These are phyloP conservation scores for Zaprionus obscuricornis DNA, from an alignment of 2,888 invertebrate species.

Conservation along the genomic window DNA sequence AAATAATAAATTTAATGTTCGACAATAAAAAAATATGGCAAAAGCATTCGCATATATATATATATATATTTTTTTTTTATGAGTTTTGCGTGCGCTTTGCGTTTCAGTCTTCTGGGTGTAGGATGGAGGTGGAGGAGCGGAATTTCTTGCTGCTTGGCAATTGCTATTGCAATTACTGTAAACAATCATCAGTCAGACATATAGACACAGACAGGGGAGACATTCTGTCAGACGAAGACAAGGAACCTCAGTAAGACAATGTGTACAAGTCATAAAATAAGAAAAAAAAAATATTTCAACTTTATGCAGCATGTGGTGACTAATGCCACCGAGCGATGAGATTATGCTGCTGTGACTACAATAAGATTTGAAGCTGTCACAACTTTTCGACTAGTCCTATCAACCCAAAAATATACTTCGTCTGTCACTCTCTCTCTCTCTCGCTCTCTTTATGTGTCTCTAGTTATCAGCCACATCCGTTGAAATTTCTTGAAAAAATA, in stretches of 20 bases:
- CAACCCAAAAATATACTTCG: too few relatives aligned
- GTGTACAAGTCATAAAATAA: slow-evolving; percentile 48
- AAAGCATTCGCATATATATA: slow-evolving; percentile 67
- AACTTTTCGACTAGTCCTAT: slow-evolving; percentile 6
- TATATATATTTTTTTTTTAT: too few relatives aligned
- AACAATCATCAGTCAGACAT: slow-evolving; percentile 63
- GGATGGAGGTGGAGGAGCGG: neutral
- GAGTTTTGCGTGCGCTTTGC: slow-evolving; percentile 63
- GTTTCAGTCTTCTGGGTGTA: slow-evolving; percentile 20
- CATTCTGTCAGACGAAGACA: neutral
- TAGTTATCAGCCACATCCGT: slow-evolving; percentile 36
- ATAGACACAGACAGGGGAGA: neutral
- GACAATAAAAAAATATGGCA: slow-evolving; percentile 69
- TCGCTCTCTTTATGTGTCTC: too few relatives aligned
- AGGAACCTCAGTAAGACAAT: slow-evolving; percentile 37
- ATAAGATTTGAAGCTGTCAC: slow-evolving; percentile 20
- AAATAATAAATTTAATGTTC: slow-evolving; percentile 78
- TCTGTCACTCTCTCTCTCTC: too few relatives aligned
- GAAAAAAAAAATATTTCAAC: too few relatives aligned
- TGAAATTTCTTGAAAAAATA: neutral
- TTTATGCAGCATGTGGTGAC: slow-evolving; percentile 30
- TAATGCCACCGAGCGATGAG: slow-evolving; percentile 4
- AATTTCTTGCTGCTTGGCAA: slow-evolving; percentile 52
- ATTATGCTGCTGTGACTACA: too few relatives aligned
- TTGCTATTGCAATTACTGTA: slow-evolving; percentile 69